phyloP scores from a whole-genome alignment of 2,888 invertebrate genomes.

The Lumbricus terrestris region DNA sequence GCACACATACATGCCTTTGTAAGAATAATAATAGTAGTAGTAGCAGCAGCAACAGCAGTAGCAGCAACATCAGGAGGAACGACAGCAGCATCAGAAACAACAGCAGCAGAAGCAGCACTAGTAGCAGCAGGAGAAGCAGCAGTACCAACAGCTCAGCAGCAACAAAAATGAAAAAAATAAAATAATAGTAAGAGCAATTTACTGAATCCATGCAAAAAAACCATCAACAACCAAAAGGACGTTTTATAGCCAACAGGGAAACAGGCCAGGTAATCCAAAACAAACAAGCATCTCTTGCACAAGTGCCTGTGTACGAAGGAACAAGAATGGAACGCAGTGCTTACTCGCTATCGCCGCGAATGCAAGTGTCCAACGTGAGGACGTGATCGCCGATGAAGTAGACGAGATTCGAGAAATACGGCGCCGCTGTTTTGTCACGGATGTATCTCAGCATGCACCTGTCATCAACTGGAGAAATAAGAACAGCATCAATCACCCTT shows the following conservation, averaged over 20 bases:
- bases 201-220: neutral
- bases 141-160: too few relatives aligned
- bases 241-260: neutral
- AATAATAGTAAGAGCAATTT: too few relatives aligned
- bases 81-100: too few relatives aligned
- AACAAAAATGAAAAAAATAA: too few relatives aligned
- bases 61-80: too few relatives aligned
- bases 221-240: neutral
- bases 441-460: conserved; percentile 90
- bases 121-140: too few relatives aligned
- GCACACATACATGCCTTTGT: too few relatives aligned
- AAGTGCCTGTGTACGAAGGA: neutral
- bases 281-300: neutral
- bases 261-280: neutral
- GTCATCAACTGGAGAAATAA: conserved; percentile 74
- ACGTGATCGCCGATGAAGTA: conserved; percentile 99
- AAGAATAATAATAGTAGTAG: too few relatives aligned
- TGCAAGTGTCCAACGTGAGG: conserved; percentile 88
- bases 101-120: too few relatives aligned
- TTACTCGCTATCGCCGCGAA: conserved; percentile 93
- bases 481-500: neutral
- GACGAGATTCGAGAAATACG: conserved; percentile 96
- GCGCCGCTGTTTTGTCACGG: conserved; percentile 91
- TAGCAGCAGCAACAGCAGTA: too few relatives aligned
- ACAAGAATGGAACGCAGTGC: conserved; percentile 62